phyloP scores from a whole-genome alignment of 2,888 invertebrate genomes.

The Lasioglossum oenotherae region DNA sequence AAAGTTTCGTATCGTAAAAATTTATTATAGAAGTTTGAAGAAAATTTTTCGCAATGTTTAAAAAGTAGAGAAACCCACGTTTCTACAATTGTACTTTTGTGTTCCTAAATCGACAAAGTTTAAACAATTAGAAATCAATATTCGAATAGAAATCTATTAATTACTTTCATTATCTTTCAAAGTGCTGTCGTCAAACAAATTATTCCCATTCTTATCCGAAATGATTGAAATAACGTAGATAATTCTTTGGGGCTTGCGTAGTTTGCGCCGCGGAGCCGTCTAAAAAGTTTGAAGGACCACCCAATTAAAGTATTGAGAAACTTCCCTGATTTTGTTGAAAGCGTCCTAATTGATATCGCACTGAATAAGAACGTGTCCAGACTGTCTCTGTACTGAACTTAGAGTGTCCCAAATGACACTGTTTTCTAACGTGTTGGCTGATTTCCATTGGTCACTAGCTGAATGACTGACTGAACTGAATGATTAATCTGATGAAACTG shows the following conservation, averaged over 20 bases:
- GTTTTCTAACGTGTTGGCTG: background rate
- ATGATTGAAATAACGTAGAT: background rate
- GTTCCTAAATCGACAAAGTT: background rate
- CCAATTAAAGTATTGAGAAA: conserved; percentile 4
- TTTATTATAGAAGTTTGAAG: background rate
- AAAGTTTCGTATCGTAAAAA: no score
- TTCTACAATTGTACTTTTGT: background rate
- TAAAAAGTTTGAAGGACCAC: background rate
- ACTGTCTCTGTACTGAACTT: background rate
- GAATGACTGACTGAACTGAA: background rate
- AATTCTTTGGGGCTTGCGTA: background rate
- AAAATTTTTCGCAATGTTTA: background rate
- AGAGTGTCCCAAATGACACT: background rate
- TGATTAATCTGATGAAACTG: background rate
- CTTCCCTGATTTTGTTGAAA: background rate
- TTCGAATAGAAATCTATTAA: background rate
- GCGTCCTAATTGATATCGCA: background rate
- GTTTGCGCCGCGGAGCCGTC: background rate
- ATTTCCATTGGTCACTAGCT: background rate
- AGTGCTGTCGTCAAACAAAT: background rate
- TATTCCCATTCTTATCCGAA: background rate
- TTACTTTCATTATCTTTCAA: background rate
- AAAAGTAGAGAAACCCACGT: background rate
- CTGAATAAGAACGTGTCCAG: background rate
- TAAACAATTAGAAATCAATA: background rate